phyloP scores from a whole-genome alignment of 2,797 vertebrate genomes.

The Phalloptychus januarius region DNA sequence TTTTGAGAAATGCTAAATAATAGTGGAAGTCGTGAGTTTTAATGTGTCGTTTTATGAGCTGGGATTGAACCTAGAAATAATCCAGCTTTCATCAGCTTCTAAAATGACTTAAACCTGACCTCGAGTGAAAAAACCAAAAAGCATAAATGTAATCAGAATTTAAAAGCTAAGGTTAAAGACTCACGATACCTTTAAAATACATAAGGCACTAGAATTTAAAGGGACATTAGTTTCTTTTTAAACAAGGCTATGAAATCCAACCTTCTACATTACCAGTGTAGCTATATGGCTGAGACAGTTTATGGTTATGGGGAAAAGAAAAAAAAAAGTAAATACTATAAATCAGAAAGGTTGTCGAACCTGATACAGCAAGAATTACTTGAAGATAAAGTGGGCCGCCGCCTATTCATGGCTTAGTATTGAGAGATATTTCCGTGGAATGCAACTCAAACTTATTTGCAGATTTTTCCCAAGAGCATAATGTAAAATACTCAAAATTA shows the following conservation, averaged over 20 bases:
- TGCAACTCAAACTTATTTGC: background rate
- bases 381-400: background rate
- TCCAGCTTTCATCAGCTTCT: background rate
- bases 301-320: background rate
- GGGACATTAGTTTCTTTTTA: background rate
- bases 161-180: background rate
- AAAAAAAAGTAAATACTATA: background rate
- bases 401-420: background rate
- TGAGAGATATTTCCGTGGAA: background rate
- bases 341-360: background rate
- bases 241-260: background rate
- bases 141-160: background rate
- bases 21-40: background rate
- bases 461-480: background rate
- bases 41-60: background rate
- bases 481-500: background rate
- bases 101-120: background rate
- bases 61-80: background rate
- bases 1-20: slow-evolving; percentile 28
- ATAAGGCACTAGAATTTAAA: background rate
- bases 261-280: background rate
- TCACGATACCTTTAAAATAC: background rate
- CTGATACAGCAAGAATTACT: background rate
- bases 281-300: background rate
- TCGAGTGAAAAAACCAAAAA: background rate